A percentile compares a stretch with the other conserved stretches of the same genome.
Evolutionary conservation across 2,113 vertebrate genomes (phyloP).

Genomic region (Cephalophus harveyi): DNA sequence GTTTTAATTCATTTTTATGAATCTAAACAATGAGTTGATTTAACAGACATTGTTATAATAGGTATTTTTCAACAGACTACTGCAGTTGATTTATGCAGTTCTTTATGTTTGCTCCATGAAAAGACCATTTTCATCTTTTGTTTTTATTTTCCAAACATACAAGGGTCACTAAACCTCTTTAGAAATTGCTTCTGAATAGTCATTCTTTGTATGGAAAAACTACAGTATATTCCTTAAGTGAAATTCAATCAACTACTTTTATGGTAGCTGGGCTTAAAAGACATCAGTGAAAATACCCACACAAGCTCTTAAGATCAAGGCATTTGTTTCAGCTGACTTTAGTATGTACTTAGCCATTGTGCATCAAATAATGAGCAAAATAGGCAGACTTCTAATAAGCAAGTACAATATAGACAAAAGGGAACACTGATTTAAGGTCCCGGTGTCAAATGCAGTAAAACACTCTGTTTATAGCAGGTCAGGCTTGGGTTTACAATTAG

Average conservation of each 20-base stretch:
- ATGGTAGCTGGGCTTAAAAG: constrained; percentile 64
- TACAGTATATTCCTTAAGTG: constrained; percentile 66
- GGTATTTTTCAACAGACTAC: constrained; percentile 48
- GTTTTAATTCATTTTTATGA: constrained; percentile 54
- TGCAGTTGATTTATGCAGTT: constrained; percentile 48
- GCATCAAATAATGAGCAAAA: constrained; percentile 80
- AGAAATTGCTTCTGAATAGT: constrained; percentile 58
- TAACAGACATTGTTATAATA: constrained; percentile 45
- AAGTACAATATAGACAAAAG: constrained; percentile 86
- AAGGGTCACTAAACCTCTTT: constrained; percentile 69
- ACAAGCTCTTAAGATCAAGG: constrained; percentile 70
- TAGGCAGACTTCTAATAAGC: constrained; percentile 78
- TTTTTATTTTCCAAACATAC: constrained; percentile 72
- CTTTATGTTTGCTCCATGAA: constrained; percentile 60
- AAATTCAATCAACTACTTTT: constrained; percentile 65
- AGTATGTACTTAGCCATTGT: constrained; percentile 74
- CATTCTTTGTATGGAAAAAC: constrained; percentile 63
- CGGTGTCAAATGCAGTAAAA: constrained; percentile 83
- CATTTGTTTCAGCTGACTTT: constrained; percentile 77
- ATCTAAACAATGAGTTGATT: constrained; percentile 51
- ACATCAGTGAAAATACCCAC: constrained; percentile 53
- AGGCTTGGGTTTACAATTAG: constrained; percentile 84
- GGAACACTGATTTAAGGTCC: constrained; percentile 80
- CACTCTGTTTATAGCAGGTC: constrained; percentile 81
- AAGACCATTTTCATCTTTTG: constrained; percentile 72